A percentile compares a stretch with the other conserved stretches of the same genome.
These are phyloP conservation scores for Periophthalmus magnuspinnatus DNA, from an alignment of 2,797 vertebrate genomes.

Conservation along the genomic window DNA sequence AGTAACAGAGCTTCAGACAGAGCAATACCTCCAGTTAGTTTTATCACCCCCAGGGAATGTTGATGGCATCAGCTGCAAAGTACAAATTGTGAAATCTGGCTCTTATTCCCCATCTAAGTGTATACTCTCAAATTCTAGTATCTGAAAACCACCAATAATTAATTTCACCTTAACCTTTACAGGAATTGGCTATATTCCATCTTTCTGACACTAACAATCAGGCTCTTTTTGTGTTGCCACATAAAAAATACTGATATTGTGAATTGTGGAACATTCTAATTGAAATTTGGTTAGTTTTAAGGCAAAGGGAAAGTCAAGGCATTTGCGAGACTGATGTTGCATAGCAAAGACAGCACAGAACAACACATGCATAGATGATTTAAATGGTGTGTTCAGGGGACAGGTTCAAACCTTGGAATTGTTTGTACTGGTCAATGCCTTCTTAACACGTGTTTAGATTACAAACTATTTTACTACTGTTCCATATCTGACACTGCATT, in stretches of 20 bases:
- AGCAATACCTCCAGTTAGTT: too few relatives aligned
- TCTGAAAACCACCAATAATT: too few relatives aligned
- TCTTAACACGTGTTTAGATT: background rate
- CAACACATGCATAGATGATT: background rate
- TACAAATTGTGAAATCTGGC: too few relatives aligned
- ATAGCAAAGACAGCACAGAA: constrained; percentile 78
- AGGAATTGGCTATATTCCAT: too few relatives aligned
- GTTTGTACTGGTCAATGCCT: background rate
- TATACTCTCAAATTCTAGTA: too few relatives aligned
- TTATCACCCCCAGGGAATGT: too few relatives aligned
- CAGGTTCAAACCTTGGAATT: background rate
- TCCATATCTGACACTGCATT: constrained; percentile 42
- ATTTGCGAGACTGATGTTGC: constrained; percentile 79
- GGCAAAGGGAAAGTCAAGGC: constrained; percentile 83
- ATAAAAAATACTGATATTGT: constrained; percentile 22
- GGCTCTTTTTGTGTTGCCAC: constrained; percentile 45
- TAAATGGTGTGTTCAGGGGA: background rate
- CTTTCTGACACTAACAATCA: constrained; percentile 43
- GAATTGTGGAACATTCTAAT: constrained; percentile 57
- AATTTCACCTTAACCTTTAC: too few relatives aligned
- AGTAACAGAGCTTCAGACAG: too few relatives aligned
- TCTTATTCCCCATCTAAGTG: too few relatives aligned
- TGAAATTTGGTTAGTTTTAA: constrained; percentile 68
- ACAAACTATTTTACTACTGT: background rate
- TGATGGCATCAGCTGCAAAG: too few relatives aligned